Evolutionary conservation across 2,888 invertebrate species (phyloP).

Genomic region (Gymnoscelis rufifasciata): DNA sequence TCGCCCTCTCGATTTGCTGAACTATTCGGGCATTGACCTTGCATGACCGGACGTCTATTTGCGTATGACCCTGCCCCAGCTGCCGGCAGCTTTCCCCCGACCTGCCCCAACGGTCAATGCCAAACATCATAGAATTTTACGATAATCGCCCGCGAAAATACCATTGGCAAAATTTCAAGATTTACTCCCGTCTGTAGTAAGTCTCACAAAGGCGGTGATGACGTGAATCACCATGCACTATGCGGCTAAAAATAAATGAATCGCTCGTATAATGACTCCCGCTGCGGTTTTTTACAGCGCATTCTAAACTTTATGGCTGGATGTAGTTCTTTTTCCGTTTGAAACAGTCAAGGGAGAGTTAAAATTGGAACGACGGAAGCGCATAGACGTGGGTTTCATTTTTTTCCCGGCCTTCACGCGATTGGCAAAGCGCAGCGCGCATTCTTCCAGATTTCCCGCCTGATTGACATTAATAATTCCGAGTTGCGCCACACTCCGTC

Average conservation of each 20-base stretch:
- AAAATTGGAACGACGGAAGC: constrained; percentile 75
- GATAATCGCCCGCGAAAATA: constrained; percentile 68
- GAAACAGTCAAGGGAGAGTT: constrained; percentile 33
- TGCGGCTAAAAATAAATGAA: constrained; percentile 28
- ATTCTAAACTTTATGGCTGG: constrained; percentile 33
- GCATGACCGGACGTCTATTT: constrained; percentile 27
- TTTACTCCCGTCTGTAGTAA: constrained; percentile 70
- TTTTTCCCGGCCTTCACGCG: constrained; percentile 67
- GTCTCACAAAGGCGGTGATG: constrained; percentile 54
- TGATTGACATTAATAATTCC: constrained; percentile 39
- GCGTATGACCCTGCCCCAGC: constrained; percentile 37
- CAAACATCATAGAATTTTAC: constrained; percentile 65
- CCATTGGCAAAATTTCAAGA: constrained; percentile 77
- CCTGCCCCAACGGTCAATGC: constrained; percentile 71
- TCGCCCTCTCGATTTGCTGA: constrained; percentile 15
- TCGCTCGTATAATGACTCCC: constrained; percentile 50
- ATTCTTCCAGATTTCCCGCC: constrained; percentile 40
- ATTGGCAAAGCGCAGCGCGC: constrained; percentile 62
- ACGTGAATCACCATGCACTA: constrained; percentile 51
- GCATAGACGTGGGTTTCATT: constrained; percentile 36
- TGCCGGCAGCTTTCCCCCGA: constrained; percentile 48
- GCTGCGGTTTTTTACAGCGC: constrained; percentile 44
- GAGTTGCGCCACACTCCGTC: constrained; percentile 40
- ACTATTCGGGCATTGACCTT: constrained; percentile 24
- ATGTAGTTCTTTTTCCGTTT: constrained; percentile 44